Conservation (phyloP, 2,888 invertebrate species). For the Strigamia crassipes region DNA sequence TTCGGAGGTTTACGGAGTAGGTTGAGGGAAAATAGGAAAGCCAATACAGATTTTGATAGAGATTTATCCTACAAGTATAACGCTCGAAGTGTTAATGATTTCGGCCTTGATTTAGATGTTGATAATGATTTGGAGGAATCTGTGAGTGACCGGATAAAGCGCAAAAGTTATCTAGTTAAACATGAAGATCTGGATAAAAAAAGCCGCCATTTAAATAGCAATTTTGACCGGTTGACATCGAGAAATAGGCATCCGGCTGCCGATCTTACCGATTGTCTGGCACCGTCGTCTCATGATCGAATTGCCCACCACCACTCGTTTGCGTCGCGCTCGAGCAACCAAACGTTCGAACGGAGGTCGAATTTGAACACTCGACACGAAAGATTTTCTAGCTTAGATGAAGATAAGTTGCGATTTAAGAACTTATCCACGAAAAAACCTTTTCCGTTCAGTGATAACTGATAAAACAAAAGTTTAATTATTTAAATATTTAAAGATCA, state of each 20-base stretch:
- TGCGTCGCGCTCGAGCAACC: neutral
- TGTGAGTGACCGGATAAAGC: neutral
- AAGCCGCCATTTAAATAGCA: neutral
- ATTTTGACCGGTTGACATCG: neutral
- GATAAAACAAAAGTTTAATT: too few relatives aligned
- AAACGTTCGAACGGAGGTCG: neutral
- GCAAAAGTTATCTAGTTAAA: neutral
- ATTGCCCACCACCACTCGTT: neutral
- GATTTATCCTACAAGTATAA: neutral
- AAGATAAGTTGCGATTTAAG: neutral
- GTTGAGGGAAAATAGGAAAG: neutral
- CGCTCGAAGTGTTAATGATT: neutral
- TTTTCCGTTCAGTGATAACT: neutral
- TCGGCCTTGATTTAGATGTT: neutral
- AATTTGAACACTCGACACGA: neutral
- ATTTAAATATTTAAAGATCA: too few relatives aligned
- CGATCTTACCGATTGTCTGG: neutral
- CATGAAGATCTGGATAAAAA: neutral
- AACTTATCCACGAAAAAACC: neutral
- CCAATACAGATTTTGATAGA: neutral
- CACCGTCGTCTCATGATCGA: neutral
- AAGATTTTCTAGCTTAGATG: neutral
- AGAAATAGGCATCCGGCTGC: neutral
- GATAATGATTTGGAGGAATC: conserved; percentile 10
- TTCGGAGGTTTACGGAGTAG: neutral